phyloP scores from a whole-genome alignment of 2,888 invertebrate species.

The Eulithis testata region DNA sequence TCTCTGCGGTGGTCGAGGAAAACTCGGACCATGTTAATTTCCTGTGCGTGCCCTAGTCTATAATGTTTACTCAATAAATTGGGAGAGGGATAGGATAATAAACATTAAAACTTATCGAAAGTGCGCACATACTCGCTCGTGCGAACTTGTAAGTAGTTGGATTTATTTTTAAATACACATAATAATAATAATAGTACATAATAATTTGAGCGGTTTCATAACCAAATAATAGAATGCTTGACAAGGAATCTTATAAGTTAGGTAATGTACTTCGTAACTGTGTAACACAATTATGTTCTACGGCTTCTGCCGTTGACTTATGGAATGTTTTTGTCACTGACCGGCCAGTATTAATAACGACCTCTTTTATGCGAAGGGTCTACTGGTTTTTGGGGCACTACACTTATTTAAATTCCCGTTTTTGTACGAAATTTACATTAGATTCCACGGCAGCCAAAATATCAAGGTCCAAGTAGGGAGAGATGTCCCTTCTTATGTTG shows the following conservation, averaged over 20 bases:
- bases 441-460: constrained; percentile 74
- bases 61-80: constrained; percentile 49
- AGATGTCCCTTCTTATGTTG: constrained; percentile 78
- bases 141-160: not conserved
- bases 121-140: constrained; percentile 1
- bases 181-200: too few relatives aligned
- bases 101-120: constrained; percentile 27
- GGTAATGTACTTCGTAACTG: constrained; percentile 8
- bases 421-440: constrained; percentile 83
- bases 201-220: not conserved
- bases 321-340: constrained; percentile 63
- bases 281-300: constrained; percentile 18
- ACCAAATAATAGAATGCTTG: not conserved
- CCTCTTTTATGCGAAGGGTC: constrained; percentile 73
- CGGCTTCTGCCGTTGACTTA: constrained; percentile 35
- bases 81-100: constrained; percentile 36
- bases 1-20: constrained; percentile 67
- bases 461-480: constrained; percentile 70
- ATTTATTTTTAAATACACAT: not conserved
- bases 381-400: constrained; percentile 62
- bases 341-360: constrained; percentile 74
- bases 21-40: constrained; percentile 80
- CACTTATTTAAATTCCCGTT: constrained; percentile 84
- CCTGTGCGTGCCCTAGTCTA: constrained; percentile 62
- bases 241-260: not conserved